Conservation (phyloP, 30 jellyfish, hydroid and myxozoan species). For the Chironex yamaguchii region DNA sequence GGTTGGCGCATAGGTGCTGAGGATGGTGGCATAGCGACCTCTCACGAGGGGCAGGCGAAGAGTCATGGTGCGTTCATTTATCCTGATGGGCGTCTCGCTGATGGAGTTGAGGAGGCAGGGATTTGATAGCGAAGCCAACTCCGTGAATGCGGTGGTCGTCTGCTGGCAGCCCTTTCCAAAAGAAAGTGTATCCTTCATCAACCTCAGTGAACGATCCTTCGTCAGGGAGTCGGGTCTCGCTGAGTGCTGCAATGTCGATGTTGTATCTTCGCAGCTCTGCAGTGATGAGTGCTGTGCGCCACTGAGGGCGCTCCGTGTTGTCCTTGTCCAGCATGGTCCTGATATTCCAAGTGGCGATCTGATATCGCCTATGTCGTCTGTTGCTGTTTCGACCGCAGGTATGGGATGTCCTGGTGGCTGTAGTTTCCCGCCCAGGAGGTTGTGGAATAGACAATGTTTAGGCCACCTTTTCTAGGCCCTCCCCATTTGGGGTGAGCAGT, state of each 20-base stretch:
- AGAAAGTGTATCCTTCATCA: background rate
- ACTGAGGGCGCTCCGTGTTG: slow-evolving; percentile 6
- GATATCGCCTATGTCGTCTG: too few species aligned
- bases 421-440: too few species aligned
- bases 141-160: background rate
- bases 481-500: slow-evolving; percentile 14
- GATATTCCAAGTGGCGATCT: slow-evolving; percentile 7
- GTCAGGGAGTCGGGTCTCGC: slow-evolving; percentile 7
- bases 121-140: background rate
- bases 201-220: background rate
- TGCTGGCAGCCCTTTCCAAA: background rate
- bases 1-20: slow-evolving; percentile 12
- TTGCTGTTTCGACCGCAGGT: too few species aligned
- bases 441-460: too few species aligned
- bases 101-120: too few species aligned
- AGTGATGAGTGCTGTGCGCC: slow-evolving; percentile 9
- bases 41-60: background rate
- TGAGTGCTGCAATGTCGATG: slow-evolving; percentile 39
- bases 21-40: background rate
- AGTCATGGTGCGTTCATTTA: background rate
- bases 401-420: too few species aligned
- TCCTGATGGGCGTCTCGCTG: background rate
- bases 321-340: slow-evolving; percentile 2
- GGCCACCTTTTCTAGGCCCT: slow-evolving; percentile 48
- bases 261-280: background rate